Evolutionary conservation across 1,140 invertebrate species (phyloP).

Genomic region (Zaprionus nigranus): DNA sequence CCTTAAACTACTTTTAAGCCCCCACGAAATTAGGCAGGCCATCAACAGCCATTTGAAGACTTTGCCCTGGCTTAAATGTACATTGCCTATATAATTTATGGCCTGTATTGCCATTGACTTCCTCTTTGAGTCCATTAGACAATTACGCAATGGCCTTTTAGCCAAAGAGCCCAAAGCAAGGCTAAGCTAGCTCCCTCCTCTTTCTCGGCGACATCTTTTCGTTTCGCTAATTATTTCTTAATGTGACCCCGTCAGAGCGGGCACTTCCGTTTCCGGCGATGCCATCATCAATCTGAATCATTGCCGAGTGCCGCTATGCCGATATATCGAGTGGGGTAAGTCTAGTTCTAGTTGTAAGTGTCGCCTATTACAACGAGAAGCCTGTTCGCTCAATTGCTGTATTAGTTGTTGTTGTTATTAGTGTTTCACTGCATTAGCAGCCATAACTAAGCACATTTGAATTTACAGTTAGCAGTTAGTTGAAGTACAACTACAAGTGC

Average conservation of each 20-base stretch:
- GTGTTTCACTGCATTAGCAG: slow-evolving; percentile 41
- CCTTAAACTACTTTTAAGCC: slow-evolving; percentile 11
- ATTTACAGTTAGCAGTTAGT: slow-evolving; percentile 32
- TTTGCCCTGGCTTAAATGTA: slow-evolving; percentile 48
- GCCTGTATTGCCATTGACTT: slow-evolving; percentile 32
- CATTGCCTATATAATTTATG: slow-evolving; percentile 57
- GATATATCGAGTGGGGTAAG: background rate
- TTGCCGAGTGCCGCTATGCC: background rate
- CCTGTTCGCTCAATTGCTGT: background rate
- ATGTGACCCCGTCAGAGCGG: slow-evolving; percentile 55
- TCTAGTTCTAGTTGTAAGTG: slow-evolving; percentile 32
- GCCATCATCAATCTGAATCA: slow-evolving; percentile 76
- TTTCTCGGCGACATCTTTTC: slow-evolving; percentile 35
- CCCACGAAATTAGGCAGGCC: slow-evolving; percentile 26
- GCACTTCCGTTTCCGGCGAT: slow-evolving; percentile 67
- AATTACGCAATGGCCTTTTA: slow-evolving; percentile 73
- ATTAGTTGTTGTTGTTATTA: background rate
- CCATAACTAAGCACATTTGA: slow-evolving; percentile 64
- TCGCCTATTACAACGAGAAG: background rate
- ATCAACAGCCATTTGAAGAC: slow-evolving; percentile 58
- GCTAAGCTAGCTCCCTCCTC: slow-evolving; percentile 8
- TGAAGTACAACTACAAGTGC: slow-evolving; percentile 26
- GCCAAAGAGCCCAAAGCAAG: slow-evolving; percentile 14
- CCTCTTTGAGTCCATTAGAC: slow-evolving; percentile 62
- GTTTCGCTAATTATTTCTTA: slow-evolving; percentile 74